Conservation (phyloP, 53 echinoderm and acorn worm genomes). For the Antedon mediterranea region DNA sequence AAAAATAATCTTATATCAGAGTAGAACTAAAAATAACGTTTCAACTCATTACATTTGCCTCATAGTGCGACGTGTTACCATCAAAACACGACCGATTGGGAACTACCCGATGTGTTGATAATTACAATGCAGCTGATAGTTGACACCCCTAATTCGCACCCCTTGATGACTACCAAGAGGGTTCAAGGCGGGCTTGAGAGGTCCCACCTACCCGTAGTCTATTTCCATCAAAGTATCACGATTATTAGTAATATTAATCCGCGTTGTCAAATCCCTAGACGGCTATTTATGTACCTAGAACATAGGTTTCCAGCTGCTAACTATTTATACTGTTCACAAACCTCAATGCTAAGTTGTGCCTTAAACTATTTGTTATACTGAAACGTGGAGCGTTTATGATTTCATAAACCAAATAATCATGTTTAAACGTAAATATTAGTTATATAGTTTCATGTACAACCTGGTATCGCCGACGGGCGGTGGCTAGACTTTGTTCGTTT, state of each 20-base stretch:
- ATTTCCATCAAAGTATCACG: not conserved
- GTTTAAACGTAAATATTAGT: not conserved
- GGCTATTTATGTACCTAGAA: not conserved
- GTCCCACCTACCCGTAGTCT: not conserved
- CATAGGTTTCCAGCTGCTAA: not conserved
- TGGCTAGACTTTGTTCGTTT: not conserved
- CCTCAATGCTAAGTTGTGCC: not conserved
- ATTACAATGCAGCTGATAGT: not conserved
- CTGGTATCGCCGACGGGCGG: not conserved
- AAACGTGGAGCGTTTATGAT: not conserved
- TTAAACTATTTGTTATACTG: not conserved
- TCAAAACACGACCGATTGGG: too few species aligned
- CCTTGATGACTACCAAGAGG: not conserved
- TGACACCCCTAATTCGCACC: not conserved
- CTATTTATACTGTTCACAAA: not conserved
- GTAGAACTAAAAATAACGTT: too few species aligned
- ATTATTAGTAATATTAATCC: not conserved
- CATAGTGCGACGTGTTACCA: too few species aligned
- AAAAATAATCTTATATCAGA: too few species aligned
- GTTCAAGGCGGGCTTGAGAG: not conserved
- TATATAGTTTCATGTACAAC: not conserved
- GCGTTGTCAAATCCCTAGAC: not conserved
- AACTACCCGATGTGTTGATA: not conserved
- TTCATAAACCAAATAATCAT: not conserved
- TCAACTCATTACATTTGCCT: too few species aligned